A percentile compares a stretch with the other conserved stretches of the same genome.
These are phyloP conservation scores for Podarcis cretensis DNA, from an alignment of 2,113 vertebrate genomes.

Conservation along the genomic window DNA sequence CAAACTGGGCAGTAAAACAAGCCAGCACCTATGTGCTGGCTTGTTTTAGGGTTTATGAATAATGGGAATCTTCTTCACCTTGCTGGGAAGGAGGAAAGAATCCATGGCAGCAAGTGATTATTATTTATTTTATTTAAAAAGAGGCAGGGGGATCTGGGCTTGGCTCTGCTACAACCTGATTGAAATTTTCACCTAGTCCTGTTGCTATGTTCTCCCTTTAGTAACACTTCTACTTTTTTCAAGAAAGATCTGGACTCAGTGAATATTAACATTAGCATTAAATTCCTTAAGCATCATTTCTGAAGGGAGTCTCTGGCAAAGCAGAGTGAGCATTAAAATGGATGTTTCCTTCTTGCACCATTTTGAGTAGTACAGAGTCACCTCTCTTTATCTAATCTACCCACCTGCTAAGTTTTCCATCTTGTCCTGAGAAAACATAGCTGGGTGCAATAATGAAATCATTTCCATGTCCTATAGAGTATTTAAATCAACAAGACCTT, in stretches of 20 bases:
- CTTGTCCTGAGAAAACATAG: conserved; percentile 40
- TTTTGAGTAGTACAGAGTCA: neutral
- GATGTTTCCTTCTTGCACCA: conserved; percentile 10
- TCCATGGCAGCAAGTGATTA: too few species aligned
- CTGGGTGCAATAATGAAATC: conserved; percentile 61
- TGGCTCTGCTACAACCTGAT: conserved; percentile 28
- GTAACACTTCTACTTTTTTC: neutral
- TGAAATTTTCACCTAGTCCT: neutral
- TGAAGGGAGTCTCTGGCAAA: neutral
- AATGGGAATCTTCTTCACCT: too few species aligned
- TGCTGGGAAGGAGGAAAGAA: too few species aligned
- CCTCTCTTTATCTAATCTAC: conserved; percentile 42
- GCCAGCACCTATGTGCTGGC: too few species aligned
- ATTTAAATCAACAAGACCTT: conserved; percentile 75
- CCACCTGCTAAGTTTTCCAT: conserved; percentile 36
- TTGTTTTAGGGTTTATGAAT: too few species aligned
- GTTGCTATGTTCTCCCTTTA: neutral
- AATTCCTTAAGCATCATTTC: neutral
- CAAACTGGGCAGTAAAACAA: too few species aligned
- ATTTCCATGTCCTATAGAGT: conserved; percentile 67
- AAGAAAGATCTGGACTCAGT: neutral
- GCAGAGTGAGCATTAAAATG: neutral
- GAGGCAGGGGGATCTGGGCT: neutral
- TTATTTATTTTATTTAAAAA: too few species aligned
- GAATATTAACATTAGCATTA: conserved; percentile 21